A percentile compares a stretch with the other conserved stretches of the same genome.
Evolutionary conservation across 2,113 vertebrate species (phyloP).

Genomic region (Pelobates fuscus): DNA sequence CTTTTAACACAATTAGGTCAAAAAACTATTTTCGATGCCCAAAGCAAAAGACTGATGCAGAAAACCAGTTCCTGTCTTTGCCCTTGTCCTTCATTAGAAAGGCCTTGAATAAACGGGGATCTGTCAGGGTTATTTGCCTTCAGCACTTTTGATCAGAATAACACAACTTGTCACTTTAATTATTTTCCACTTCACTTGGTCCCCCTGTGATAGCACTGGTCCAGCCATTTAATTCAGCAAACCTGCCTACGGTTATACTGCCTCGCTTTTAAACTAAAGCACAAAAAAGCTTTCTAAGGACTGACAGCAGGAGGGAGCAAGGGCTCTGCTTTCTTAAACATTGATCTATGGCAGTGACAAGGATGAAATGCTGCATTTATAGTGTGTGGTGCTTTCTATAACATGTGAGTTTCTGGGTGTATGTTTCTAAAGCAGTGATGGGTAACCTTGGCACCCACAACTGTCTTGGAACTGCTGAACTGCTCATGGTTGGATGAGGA

Average conservation of each 20-base stretch:
- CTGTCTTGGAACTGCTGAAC: too few relatives aligned
- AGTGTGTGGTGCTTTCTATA: neutral
- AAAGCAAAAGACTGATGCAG: slow-evolving; percentile 29
- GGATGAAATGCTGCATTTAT: slow-evolving; percentile 23
- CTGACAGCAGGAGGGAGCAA: slow-evolving; percentile 1
- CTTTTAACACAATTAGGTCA: slow-evolving; percentile 44
- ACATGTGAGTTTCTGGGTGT: too few relatives aligned
- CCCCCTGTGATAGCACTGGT: slow-evolving; percentile 37
- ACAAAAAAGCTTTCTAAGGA: slow-evolving; percentile 42
- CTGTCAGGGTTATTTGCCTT: slow-evolving; percentile 52
- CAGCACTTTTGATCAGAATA: slow-evolving; percentile 52
- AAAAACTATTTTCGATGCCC: slow-evolving; percentile 8
- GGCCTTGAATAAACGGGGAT: slow-evolving; percentile 47
- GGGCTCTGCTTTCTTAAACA: slow-evolving; percentile 14
- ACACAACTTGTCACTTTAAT: slow-evolving; percentile 52
- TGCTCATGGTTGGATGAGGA: too few relatives aligned
- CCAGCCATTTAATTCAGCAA: slow-evolving; percentile 44
- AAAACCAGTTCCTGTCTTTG: slow-evolving; percentile 29
- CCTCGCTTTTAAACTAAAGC: slow-evolving; percentile 33
- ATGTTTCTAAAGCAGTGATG: neutral
- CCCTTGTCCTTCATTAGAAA: slow-evolving; percentile 49
- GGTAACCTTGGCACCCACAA: neutral
- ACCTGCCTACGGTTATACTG: slow-evolving; percentile 39
- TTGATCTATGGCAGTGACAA: slow-evolving; percentile 20
- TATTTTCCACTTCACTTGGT: slow-evolving; percentile 50